Evolutionary conservation across 2,113 vertebrate species (phyloP).

Genomic region (Balaenoptera acutorostrata): DNA sequence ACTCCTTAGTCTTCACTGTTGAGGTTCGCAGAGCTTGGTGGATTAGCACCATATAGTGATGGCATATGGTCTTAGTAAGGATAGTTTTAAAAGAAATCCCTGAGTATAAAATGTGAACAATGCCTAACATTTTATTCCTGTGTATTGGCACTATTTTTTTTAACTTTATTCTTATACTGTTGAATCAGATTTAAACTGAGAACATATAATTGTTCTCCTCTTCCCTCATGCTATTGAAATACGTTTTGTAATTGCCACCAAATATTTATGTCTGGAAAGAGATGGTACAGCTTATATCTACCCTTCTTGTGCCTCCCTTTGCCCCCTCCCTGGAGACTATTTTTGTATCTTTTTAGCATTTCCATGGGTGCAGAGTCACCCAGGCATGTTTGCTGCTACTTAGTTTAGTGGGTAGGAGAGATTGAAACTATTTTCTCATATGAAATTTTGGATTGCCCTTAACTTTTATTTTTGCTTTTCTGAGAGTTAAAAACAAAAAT

Average conservation of each 20-base stretch:
- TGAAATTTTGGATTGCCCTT: background rate
- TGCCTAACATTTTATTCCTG: background rate
- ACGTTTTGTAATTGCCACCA: background rate
- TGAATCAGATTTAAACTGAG: background rate
- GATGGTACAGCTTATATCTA: background rate
- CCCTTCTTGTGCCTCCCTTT: background rate
- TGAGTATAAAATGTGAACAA: background rate
- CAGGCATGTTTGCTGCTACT: background rate
- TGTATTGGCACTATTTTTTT: background rate
- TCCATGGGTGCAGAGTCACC: background rate
- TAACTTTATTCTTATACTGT: background rate
- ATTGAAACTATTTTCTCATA: background rate
- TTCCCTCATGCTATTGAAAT: background rate
- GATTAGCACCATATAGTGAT: too few species aligned
- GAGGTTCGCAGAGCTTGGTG: background rate
- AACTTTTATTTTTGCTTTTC: background rate
- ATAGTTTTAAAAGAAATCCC: background rate
- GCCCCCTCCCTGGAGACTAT: background rate
- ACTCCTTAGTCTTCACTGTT: conserved; percentile 29
- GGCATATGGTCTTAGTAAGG: background rate
- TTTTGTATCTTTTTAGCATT: background rate
- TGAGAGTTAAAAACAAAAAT: background rate
- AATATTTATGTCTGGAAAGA: background rate
- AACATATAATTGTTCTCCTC: background rate
- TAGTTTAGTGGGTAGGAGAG: background rate